Conservation (phyloP, 2,797 vertebrate species). For the Paramormyrops hopkinsi region DNA sequence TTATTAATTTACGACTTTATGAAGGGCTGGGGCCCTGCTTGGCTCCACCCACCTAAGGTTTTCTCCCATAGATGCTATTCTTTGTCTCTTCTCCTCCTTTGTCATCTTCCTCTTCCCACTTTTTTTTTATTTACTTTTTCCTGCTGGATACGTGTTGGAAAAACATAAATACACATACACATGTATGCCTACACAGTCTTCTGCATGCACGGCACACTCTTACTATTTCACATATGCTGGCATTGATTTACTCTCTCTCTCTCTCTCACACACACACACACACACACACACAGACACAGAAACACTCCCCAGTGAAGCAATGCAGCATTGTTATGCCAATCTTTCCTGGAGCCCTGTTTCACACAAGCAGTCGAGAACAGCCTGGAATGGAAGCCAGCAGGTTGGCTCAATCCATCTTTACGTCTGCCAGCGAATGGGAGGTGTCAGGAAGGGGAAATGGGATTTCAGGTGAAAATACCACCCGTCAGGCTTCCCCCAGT, state of each 20-base stretch:
- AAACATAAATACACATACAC: background rate
- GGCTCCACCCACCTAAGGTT: background rate
- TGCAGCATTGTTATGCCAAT: background rate
- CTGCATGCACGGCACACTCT: background rate
- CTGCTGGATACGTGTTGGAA: background rate
- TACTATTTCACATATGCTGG: background rate
- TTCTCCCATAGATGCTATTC: background rate
- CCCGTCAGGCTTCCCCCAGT: background rate
- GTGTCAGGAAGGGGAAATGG: background rate
- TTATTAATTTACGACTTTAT: background rate
- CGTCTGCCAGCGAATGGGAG: background rate
- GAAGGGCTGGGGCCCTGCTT: background rate
- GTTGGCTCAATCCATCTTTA: background rate
- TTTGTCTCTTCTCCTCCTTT: background rate
- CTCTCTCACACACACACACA: background rate
- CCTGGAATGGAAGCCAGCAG: background rate
- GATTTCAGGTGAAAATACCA: conserved; percentile 5
- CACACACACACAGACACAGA: conserved; percentile 8
- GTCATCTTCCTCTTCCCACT: background rate
- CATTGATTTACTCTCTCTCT: background rate
- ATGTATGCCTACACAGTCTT: background rate
- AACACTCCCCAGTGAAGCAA: background rate
- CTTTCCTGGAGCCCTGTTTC: background rate
- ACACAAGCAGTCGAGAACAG: background rate
- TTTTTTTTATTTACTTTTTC: background rate